Evolutionary conservation across 1,140 invertebrate genomes (phyloP).

Genomic region (Achatina immaculata): DNA sequence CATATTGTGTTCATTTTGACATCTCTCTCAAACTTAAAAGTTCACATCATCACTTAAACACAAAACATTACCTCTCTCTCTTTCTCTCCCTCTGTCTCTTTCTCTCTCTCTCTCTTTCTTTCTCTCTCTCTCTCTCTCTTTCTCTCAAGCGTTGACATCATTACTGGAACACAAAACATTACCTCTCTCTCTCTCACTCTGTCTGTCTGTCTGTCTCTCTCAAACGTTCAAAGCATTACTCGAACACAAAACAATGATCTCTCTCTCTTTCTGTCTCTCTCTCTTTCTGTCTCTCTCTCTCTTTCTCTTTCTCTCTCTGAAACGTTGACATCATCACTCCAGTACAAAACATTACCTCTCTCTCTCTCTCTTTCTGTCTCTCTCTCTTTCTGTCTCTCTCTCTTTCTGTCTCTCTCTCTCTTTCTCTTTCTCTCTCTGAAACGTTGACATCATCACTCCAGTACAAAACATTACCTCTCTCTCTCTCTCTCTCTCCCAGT

Average conservation of each 20-base stretch:
- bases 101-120: not conserved
- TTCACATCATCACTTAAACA: not conserved
- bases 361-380: conserved; percentile 10
- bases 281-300: not conserved
- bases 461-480: too few relatives aligned
- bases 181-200: too few relatives aligned
- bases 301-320: not conserved
- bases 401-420: not conserved
- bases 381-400: conserved; percentile 5
- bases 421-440: not conserved
- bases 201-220: too few relatives aligned
- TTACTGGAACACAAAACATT: not conserved
- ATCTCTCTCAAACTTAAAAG: not conserved
- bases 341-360: not conserved
- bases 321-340: too few relatives aligned
- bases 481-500: too few relatives aligned
- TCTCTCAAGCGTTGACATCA: not conserved
- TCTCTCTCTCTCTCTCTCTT: not conserved
- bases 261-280: not conserved
- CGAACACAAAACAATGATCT: too few relatives aligned
- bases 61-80: not conserved
- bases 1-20: not conserved
- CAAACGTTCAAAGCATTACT: too few relatives aligned
- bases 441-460: too few relatives aligned
- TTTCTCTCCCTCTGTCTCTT: not conserved